Evolutionary conservation across 2,888 invertebrate species (phyloP), one percentile per base, ranked within the genome.

Genomic region (Hesperia comma): DNA sequence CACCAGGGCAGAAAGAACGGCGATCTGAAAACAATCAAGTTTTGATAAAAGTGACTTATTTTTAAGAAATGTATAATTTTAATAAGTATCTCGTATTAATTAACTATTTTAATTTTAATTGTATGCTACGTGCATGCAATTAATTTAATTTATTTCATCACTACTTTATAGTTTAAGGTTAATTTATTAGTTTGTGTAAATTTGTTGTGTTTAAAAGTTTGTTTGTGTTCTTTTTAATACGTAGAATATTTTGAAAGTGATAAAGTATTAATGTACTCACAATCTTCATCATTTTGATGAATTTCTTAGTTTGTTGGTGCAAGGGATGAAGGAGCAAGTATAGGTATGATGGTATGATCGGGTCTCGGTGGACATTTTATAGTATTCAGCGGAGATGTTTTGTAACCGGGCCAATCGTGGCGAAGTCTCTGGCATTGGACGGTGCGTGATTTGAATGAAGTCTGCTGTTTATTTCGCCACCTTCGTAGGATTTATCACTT

Each of bases 251-350:
- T n/a, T 26, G 26, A 26, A 26, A 5, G 26, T 2, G 5, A 26
- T 2, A 6, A 17, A 6, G 15, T 6, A 17, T 17, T 8, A n/a
- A 37, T 10, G 12, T 74, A 86, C 91, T 91, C 74, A 92, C 92
- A 71, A 88, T 78, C 77, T 92, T 92, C 83, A 90, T 88, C 90
- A 92, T 91, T 81, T 86, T 90, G 82, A 12, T 79, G 63, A 73
- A 70, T 77, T 78, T 71, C 61, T 54, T 79, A 63, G 62, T 83
- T 74, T 83, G 79, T 75, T 82, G 51, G 40, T 63, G 40, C 37
- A 26, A 40, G 17, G 17, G 37, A 40, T 63, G 26, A 58, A 58
- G 64, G 32, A 58, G 77, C 71, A 77, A 79, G 73, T 75, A 82
- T 77, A 83, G 80, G 80, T 90, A 79, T 89, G 79, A 78, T 89